Percentiles rank a stretch among this genome's conserved stretches.
phyloP scores from a whole-genome alignment of 1,140 invertebrate species.

The Campoletis sonorensis region DNA sequence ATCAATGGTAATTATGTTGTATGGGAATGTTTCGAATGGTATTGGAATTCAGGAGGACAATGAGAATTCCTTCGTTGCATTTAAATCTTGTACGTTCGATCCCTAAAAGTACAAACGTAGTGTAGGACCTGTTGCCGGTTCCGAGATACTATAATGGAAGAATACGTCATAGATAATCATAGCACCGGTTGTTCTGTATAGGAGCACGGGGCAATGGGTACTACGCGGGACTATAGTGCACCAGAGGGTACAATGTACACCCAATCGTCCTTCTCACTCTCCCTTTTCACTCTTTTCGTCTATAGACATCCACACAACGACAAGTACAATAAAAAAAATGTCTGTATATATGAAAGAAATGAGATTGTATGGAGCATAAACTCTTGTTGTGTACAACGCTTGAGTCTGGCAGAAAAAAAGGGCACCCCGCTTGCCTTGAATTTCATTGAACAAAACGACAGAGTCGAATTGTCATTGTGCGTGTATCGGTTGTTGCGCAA shows the following conservation, averaged over 20 bases:
- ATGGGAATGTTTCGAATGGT: background rate
- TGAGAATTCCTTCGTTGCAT: background rate
- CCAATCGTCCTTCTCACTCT: constrained; percentile 33
- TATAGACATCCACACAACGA: too few relatives aligned
- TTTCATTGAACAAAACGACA: background rate
- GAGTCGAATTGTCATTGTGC: constrained; percentile 16
- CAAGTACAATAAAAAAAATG: too few relatives aligned
- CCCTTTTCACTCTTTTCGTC: constrained; percentile 38
- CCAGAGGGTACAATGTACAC: constrained; percentile 22
- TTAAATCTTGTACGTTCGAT: background rate
- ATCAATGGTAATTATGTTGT: background rate
- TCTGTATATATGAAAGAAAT: too few relatives aligned
- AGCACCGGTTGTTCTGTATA: constrained; percentile 60
- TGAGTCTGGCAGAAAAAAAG: background rate
- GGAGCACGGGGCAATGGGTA: constrained; percentile 60
- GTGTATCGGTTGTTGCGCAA: background rate
- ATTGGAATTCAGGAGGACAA: background rate
- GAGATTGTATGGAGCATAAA: background rate
- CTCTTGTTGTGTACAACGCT: background rate
- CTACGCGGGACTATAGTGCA: constrained; percentile 54
- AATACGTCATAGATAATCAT: constrained; percentile 71
- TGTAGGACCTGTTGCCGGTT: constrained; percentile 69
- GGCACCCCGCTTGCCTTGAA: background rate
- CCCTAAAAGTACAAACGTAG: constrained; percentile 16
- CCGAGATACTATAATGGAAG: constrained; percentile 65